Evolutionary conservation across 2,797 vertebrate species (phyloP).

Genomic region (Sternotherus odoratus): DNA sequence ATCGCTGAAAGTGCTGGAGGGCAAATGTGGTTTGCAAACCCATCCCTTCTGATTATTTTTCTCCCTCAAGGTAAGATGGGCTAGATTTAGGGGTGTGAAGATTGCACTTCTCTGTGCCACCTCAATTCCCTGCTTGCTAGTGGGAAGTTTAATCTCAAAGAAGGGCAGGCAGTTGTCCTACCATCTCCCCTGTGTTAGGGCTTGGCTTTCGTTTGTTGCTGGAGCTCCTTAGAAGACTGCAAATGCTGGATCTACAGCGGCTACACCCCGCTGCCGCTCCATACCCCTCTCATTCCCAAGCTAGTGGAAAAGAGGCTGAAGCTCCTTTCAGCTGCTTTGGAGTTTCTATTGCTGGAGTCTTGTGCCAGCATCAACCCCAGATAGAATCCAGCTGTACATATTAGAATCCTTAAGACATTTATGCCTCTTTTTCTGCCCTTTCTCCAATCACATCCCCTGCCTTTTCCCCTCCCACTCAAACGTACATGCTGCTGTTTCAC

Average conservation of each 20-base stretch:
- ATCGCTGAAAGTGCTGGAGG: neutral
- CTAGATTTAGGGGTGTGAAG: neutral
- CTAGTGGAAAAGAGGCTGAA: neutral
- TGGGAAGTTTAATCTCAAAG: neutral
- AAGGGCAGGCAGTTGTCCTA: neutral
- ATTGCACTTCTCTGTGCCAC: neutral
- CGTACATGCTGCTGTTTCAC: fast-evolving
- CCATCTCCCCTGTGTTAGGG: neutral
- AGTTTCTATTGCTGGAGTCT: neutral
- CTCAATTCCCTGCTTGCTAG: neutral
- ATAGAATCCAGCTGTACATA: neutral
- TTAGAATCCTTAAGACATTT: slow-evolving; percentile 31
- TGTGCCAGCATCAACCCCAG: neutral
- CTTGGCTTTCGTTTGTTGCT: neutral
- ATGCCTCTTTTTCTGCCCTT: slow-evolving; percentile 22
- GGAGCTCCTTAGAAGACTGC: neutral
- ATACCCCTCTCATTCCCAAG: neutral
- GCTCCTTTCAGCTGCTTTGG: slow-evolving; percentile 8
- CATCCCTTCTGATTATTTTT: neutral
- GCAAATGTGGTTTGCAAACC: neutral
- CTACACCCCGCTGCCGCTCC: slow-evolving; percentile 1
- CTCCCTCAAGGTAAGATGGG: neutral
- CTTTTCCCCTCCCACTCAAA: neutral
- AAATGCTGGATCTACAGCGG: slow-evolving; percentile 30
- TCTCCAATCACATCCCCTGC: neutral